A percentile compares a stretch with the other conserved stretches of the same genome.
These are phyloP conservation scores for Seison nebaliae DNA, from an alignment of 1,140 invertebrate genomes.

Conservation along the genomic window DNA sequence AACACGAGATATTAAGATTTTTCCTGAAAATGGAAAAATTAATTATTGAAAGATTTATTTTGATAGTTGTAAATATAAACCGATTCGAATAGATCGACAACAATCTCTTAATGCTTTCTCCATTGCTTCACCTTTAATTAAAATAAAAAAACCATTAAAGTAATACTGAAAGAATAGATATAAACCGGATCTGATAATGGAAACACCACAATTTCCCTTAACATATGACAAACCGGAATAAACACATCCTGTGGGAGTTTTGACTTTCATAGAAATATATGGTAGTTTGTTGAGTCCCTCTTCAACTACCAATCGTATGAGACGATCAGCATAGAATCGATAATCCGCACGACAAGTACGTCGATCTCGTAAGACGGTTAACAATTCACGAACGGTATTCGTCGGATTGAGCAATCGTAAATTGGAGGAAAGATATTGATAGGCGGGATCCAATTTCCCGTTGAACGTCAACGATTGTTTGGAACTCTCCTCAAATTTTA, in stretches of 20 bases:
- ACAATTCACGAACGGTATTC: too few species aligned
- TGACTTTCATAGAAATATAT: slow-evolving; percentile 56
- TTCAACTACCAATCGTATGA: slow-evolving; percentile 78
- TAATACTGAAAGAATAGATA: slow-evolving; percentile 1
- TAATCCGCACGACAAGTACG: slow-evolving; percentile 75
- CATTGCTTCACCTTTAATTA: slow-evolving; percentile 57
- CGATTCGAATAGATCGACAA: slow-evolving; percentile 76
- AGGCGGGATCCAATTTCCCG: too few species aligned
- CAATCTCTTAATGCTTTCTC: slow-evolving; percentile 79
- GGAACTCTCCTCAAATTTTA: too few species aligned
- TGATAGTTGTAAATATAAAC: slow-evolving; percentile 38
- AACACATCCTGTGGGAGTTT: slow-evolving; percentile 52
- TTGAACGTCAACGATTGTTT: too few species aligned
- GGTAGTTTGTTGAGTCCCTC: slow-evolving; percentile 88
- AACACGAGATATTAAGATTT: slow-evolving; percentile 61
- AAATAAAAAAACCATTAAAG: slow-evolving; percentile 2
- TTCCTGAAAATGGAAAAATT: too few species aligned
- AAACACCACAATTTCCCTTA: slow-evolving; percentile 91
- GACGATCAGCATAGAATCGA: slow-evolving; percentile 82
- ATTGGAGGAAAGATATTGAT: too few species aligned
- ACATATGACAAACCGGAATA: slow-evolving; percentile 52
- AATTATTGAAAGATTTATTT: too few species aligned
- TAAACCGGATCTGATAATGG: slow-evolving; percentile 52
- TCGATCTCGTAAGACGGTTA: slow-evolving; percentile 33
- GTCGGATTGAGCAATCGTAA: too few species aligned